Conservation (phyloP, 2,888 invertebrate species). For the Cataglyphis rosenhaueri region DNA sequence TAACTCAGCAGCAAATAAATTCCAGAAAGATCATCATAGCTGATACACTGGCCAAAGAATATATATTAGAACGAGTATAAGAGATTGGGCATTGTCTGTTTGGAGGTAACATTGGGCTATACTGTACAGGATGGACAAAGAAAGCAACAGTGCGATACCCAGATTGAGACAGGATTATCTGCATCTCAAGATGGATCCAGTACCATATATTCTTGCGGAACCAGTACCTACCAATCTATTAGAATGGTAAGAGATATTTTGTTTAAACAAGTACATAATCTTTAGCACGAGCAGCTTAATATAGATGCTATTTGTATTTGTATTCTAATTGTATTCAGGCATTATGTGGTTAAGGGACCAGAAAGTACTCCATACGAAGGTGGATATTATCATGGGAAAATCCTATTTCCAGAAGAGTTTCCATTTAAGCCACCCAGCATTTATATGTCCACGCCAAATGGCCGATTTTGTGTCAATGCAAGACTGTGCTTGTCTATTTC, state of each 20-base stretch:
- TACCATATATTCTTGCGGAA: slow-evolving; percentile 98
- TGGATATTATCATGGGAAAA: slow-evolving; percentile 96
- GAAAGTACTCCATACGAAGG: slow-evolving; percentile 98
- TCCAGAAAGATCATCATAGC: no score
- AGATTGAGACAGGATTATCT: slow-evolving; percentile 98
- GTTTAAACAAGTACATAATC: not conserved
- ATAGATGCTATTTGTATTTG: slow-evolving; percentile 69
- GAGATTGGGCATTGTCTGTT: not conserved
- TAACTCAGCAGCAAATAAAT: no score
- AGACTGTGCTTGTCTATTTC: slow-evolving; percentile 97
- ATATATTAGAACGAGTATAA: not conserved
- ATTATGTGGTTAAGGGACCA: slow-evolving; percentile 98
- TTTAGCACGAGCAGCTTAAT: not conserved
- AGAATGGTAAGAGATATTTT: slow-evolving; percentile 91
- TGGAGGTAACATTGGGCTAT: slow-evolving; percentile 8
- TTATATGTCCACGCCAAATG: slow-evolving; percentile 99
- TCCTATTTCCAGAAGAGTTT: slow-evolving; percentile 98
- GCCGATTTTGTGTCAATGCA: slow-evolving; percentile 95
- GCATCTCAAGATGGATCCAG: slow-evolving; percentile 97
- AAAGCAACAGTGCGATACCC: slow-evolving; percentile 90
- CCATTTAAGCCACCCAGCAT: slow-evolving; percentile 99
- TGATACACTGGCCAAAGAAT: not conserved
- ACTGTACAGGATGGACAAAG: slow-evolving; percentile 85
- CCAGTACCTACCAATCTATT: slow-evolving; percentile 98
- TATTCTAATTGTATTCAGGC: slow-evolving; percentile 87